Evolutionary conservation across 2,888 invertebrate species (phyloP), one percentile per base, ranked within the genome.

Genomic region (Ophion slaviceki): DNA sequence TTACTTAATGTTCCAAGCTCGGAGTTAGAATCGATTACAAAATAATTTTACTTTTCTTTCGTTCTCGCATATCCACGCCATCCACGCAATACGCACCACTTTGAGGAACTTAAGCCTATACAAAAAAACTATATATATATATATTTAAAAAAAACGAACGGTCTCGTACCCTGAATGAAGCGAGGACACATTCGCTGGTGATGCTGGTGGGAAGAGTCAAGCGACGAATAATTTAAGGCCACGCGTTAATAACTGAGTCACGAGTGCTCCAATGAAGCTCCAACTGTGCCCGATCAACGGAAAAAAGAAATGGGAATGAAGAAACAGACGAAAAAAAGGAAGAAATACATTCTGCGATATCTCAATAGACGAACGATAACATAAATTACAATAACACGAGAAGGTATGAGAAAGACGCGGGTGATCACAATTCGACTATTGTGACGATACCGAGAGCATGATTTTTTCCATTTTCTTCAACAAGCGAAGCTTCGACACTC

Each of bases 281-380:
- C 87, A 67, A 59, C 86, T 85, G 84, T 89, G 82, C 89, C 91
- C 91, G 89, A 90, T 72, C 32, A 14, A 28, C 59, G 70, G 57
- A 66, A 68, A 66, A 61, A 79, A 75, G 17, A 70, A 57, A 79
- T 61, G 57, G 62, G 32, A 24, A 24, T 24, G 24, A 68, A 40
- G 62, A 76, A 85, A 20, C 67, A 32, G 32, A 20, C 64, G 57
- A 75, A 64, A 68, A 70, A 75, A 80, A 64, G 59, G 59, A 53
- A 36, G 81, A 53, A 64, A 70, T 72, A 77, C 24, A 62, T 61
- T 45, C 36, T 82, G 47, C 59, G 53, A 64, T 62, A 28, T 74
- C 67, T 81, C 72, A 71, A 81, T 66, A 68, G 62, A 78, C 64
- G 80, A 61, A 82, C 72, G 75, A 76, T 82, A 72, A 17, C 53